phyloP scores from a whole-genome alignment of 2,113 vertebrate genomes.

The Chiloscyllium plagiosum region DNA sequence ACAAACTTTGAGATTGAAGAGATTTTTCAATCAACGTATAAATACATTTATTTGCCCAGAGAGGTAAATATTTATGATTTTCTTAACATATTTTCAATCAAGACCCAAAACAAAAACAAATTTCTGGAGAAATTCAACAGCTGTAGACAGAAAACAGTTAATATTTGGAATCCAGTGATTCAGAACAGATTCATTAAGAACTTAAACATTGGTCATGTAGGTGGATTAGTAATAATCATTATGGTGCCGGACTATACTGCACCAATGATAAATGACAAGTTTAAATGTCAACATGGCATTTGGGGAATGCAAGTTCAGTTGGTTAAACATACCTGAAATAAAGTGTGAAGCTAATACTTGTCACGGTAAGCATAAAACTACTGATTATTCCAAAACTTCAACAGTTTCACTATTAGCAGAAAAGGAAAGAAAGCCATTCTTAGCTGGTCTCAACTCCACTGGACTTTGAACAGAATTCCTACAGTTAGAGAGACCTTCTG shows the following conservation, averaged over 20 bases:
- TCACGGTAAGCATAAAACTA: background rate
- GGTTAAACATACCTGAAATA: background rate
- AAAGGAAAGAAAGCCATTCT: background rate
- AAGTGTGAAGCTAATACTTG: background rate
- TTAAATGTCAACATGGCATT: background rate
- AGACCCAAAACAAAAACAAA: background rate
- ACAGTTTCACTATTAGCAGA: no score
- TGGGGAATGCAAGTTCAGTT: background rate
- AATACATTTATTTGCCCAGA: background rate
- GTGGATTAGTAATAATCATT: background rate
- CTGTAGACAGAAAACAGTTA: no score
- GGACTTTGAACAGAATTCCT: background rate
- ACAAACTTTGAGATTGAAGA: background rate
- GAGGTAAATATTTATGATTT: background rate
- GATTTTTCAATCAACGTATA: background rate
- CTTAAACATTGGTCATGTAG: background rate
- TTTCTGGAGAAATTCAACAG: no score
- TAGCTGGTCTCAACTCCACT: background rate
- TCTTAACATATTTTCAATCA: background rate
- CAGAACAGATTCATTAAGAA: background rate
- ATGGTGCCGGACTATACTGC: no score
- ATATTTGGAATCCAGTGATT: no score
- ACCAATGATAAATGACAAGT: background rate
- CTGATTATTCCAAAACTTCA: background rate
- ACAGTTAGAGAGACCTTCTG: no score